Conservation (phyloP, 30 jellyfish, hydroid and myxozoan species). For the Hydractinia symbiolongicarpus region DNA sequence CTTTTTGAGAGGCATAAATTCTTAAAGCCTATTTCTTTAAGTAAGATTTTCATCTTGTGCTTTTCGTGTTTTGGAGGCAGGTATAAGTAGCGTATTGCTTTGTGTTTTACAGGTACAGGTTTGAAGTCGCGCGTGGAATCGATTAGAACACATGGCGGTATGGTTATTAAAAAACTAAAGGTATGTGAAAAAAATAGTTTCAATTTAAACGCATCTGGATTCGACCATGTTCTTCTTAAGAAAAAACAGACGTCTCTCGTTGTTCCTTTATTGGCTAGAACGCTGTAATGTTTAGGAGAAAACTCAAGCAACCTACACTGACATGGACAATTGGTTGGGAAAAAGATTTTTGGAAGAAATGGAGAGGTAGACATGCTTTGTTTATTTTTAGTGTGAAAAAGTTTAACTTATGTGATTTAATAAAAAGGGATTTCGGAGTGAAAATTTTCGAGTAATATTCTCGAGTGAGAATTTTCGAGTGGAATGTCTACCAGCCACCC, state of each 20-base stretch:
- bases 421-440: neutral
- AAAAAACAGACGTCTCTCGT: neutral
- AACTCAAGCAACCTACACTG: conserved; percentile 53
- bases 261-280: no score
- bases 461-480: no score
- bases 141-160: conserved; percentile 22
- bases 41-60: no score
- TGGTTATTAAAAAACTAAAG: conserved; percentile 35
- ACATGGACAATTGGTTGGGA: conserved; percentile 89
- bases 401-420: neutral
- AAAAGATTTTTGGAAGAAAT: conserved; percentile 69
- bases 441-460: neutral
- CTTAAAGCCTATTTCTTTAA: no score
- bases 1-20: no score
- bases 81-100: neutral
- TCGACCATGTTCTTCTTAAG: neutral
- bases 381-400: neutral
- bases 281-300: conserved; percentile 42
- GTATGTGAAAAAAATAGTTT: conserved; percentile 4
- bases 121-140: conserved; percentile 35
- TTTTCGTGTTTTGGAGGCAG: no score
- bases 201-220: neutral
- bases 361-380: conserved; percentile 61
- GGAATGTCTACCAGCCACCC: no score
- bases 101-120: conserved; percentile 30